Percentiles rank a stretch among this genome's conserved stretches.
Conservation (phyloP, 2,888 invertebrate species). For the Tetrapedia diversipes region DNA sequence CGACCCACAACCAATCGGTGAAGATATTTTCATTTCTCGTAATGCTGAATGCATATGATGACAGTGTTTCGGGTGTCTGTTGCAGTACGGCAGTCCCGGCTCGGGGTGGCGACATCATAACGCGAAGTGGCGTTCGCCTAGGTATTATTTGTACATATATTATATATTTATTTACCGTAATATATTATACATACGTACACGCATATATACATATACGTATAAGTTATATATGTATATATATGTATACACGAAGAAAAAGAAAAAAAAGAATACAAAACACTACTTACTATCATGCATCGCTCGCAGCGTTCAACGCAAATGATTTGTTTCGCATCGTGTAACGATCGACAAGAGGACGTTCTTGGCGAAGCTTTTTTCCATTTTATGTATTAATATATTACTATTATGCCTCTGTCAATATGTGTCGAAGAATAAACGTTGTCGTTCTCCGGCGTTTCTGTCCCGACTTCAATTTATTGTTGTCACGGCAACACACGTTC, state of each 20-base stretch:
- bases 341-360: slow-evolving; percentile 43
- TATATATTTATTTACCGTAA: slow-evolving; percentile 64
- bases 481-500: background rate
- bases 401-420: slow-evolving; percentile 52
- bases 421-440: slow-evolving; percentile 58
- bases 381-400: slow-evolving; percentile 59
- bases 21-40: slow-evolving; percentile 41
- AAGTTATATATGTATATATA: slow-evolving; percentile 29
- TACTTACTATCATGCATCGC: slow-evolving; percentile 50
- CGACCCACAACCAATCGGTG: slow-evolving; percentile 60
- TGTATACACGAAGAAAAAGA: slow-evolving; percentile 20
- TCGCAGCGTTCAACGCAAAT: slow-evolving; percentile 41
- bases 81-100: slow-evolving; percentile 96
- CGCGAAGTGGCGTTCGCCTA: slow-evolving; percentile 84
- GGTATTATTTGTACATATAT: slow-evolving; percentile 78
- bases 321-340: slow-evolving; percentile 34
- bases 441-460: slow-evolving; percentile 51
- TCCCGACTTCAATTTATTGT: slow-evolving; percentile 42
- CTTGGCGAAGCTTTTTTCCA: slow-evolving; percentile 46
- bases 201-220: slow-evolving; percentile 33
- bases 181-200: slow-evolving; percentile 47
- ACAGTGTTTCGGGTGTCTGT: slow-evolving; percentile 83
- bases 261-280: slow-evolving; percentile 32
- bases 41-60: slow-evolving; percentile 72
- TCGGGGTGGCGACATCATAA: slow-evolving; percentile 93